Evolutionary conservation across 2,113 vertebrate genomes (phyloP), one percentile per base, ranked within the genome.

Genomic region (rabbit (Oryctolagus cuniculus)): DNA sequence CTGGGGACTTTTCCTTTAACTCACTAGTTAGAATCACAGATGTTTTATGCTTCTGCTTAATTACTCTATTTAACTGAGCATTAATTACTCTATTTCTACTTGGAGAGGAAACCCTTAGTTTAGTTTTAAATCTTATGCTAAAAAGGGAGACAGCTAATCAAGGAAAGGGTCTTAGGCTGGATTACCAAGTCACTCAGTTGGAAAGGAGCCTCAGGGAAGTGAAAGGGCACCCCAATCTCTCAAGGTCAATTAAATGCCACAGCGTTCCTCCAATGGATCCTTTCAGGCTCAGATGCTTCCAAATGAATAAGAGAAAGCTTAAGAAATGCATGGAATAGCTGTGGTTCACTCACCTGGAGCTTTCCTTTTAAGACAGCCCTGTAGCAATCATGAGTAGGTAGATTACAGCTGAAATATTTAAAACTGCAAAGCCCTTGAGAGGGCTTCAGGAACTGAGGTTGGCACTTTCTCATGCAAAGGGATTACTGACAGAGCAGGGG

Each of bases 321-420:
- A 34, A 70, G 12, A 92, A 89, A 66, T 29, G 49, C 12, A 51
- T 53, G 17, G 86, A 80, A 31, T 3, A 67, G 1, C 17, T 10
- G 4, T 21, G 5, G 21, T 53, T 34, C 85, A 93, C 90, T 96
- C 87, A 97, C 96, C 95, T 53, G 49, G 4, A 24, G 36, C 67
- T 93, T 90, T 36, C 29, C 63, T 16, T 80, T 67, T 61, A 64
- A 75, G 36, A 53, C 38, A 79, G 27, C 36, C n/a, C 36, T 36
- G 15, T 21, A 79, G 34, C 21, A 61, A 69, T 38, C 19, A 24
- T 4, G 6, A 5, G 51, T 61, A 49, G 53, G 83, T 83, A 93
- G 91, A 83, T 51, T 90, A 11, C 17, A 6, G 21, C 72, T 55
- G 63, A 55, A 83, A 87, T 31, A 44, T 29, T 64, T 69, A 77